Evolutionary conservation across 1,140 invertebrate species (phyloP).

Genomic region (Kradibia gibbosae): DNA sequence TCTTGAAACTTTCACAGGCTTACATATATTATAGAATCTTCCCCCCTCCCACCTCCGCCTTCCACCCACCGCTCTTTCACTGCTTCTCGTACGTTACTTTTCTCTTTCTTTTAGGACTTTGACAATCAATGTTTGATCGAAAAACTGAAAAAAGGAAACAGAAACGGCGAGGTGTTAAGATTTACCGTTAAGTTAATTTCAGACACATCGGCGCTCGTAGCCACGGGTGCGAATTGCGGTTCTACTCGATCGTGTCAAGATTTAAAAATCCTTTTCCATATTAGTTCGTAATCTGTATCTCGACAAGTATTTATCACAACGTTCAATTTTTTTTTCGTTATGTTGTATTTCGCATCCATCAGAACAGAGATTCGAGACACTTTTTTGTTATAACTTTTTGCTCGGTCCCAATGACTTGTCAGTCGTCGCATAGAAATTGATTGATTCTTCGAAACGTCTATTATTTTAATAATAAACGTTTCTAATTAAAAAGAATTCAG

Average conservation of each 20-base stretch:
- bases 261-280: conserved; percentile 44
- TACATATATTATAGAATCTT: background rate
- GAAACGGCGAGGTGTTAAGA: background rate
- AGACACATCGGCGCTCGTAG: conserved; percentile 1
- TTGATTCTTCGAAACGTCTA: background rate
- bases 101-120: background rate
- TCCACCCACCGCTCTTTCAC: background rate
- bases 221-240: conserved; percentile 18
- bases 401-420: background rate
- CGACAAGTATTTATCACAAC: background rate
- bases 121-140: background rate
- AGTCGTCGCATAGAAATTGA: background rate
- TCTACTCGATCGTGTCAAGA: conserved; percentile 19
- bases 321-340: background rate
- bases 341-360: background rate
- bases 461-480: background rate
- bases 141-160: background rate
- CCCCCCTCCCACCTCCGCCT: background rate
- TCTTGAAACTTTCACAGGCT: conserved; percentile 17
- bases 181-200: conserved; percentile 49
- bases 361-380: background rate
- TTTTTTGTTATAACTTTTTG: background rate
- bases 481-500: background rate
- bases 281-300: conserved; percentile 7
- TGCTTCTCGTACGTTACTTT: background rate